Base-by-base conservation (phyloP, 2,113 vertebrate species). In the Coptodon bakossiorum region DNA sequence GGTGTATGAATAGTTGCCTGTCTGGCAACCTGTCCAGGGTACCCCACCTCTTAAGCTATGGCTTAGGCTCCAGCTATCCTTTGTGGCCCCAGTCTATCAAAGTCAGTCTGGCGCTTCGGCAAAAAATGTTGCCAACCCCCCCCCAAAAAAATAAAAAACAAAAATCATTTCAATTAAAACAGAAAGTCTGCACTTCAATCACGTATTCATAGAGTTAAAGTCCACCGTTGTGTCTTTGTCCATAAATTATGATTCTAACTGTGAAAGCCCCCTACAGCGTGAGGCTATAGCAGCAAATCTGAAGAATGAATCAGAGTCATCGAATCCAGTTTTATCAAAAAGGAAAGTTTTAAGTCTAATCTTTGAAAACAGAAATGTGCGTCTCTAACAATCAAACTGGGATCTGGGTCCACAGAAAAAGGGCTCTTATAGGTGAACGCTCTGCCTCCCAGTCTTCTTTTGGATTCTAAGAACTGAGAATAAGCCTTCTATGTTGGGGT, bases 121-220 rank as follows among this genome's bases (percentile, higher is more conserved):
- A 66, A 22, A 4, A 63, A 34, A 34, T 19, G 29, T 6, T 63
- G 9, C 31, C 6, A 34, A 63, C 31, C 6, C 17, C 5, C 10
- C 38, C 38, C 50, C 4, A 3, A 53, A 54, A 11, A 13, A 7
- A 6, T 0, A 0, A 53, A 10, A 2, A 16, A 0, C 3, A 57
- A 57, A 29, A 38, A 38, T 12, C 10, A n/a, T n/a, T 68, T 68
- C 12, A 24, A 43, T 43, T 43, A 71, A 27, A 73, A 14, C 66
- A 27, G 66, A 27, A 27, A 45, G 22, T 45, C 1, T 24, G n/a
- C 38, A 71, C 38, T 7, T 48, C 0, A 48, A 48, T 17, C 13
- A 0, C 0, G 3, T 27, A 16, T 0, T 73, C 8, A 73, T 7
- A 3, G 22, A 27, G 40, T 73, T 45, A 24, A 43, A 71, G n/a